Evolutionary conservation across 2,888 invertebrate species (phyloP).

Genomic region (Synergus japonicus): DNA sequence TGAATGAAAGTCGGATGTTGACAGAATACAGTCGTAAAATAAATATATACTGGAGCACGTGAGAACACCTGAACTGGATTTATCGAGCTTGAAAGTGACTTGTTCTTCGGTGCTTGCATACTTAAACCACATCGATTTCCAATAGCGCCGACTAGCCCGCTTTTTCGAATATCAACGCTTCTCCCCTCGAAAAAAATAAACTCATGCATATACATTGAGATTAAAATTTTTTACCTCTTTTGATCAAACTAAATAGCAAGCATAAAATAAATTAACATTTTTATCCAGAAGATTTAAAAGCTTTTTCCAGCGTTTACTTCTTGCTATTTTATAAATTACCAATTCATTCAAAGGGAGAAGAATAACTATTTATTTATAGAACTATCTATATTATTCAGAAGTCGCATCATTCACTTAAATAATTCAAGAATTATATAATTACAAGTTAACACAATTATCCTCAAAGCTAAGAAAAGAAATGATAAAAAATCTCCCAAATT

Average conservation of each 20-base stretch:
- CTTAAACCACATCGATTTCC: slow-evolving; percentile 32
- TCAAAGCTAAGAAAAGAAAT: not conserved
- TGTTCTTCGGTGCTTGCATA: slow-evolving; percentile 31
- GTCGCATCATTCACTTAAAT: not conserved
- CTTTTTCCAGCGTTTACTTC: not conserved
- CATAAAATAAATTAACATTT: not conserved
- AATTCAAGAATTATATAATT: not conserved
- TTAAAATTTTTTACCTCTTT: not conserved
- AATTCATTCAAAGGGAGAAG: no score
- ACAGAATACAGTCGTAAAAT: slow-evolving; percentile 16
- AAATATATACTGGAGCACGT: slow-evolving; percentile 12
- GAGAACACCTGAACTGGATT: slow-evolving; percentile 32
- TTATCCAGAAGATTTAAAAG: not conserved
- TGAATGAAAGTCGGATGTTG: not conserved
- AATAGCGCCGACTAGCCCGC: slow-evolving; percentile 22
- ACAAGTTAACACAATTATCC: not conserved
- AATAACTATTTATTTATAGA: no score
- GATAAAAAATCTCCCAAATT: not conserved
- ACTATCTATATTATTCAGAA: no score
- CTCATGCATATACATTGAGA: slow-evolving; percentile 8
- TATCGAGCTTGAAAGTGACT: slow-evolving; percentile 37
- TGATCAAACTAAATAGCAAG: not conserved
- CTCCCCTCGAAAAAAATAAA: not conserved
- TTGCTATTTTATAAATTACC: not conserved
- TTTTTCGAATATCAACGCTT: slow-evolving; percentile 33